Evolutionary conservation across 2,888 invertebrate species (phyloP), one percentile per base, ranked within the genome.

Genomic region (Portevinia maculata): DNA sequence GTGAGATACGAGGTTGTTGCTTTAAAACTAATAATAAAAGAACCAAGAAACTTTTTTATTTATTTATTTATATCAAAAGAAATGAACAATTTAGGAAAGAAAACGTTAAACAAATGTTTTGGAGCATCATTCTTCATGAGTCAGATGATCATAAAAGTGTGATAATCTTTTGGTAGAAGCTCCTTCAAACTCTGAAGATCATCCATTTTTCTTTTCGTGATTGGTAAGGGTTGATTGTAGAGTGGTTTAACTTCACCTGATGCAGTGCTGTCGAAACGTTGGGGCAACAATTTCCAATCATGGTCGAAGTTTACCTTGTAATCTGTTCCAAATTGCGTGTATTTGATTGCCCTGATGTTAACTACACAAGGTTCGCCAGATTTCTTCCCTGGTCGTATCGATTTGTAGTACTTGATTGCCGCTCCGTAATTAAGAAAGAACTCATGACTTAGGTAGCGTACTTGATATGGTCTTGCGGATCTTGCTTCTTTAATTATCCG

Each of bases 361-460:
- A 57, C 37, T n/a, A 55, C 55, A 55, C 55, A 57, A 39, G 28
- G 57, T 41, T 41, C 57, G 32, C 57, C 57, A 55, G 55, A 19
- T 55, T 55, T 37, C 37, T 55, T 39, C 55, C 55, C 52, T 37
- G 55, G 55, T 34, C 55, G 37, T 37, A 55, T 55, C 21, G 52
- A 34, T 53, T 53, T 53, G 11, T 17, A 53, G 19, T 53, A 53
- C 17, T 53, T 53, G 8, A 52, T 34, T 37, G 37, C 21, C 17
- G 11, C 21, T 21, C 55, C 37, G 21, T n/a, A n/a, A n/a, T n/a
- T n/a, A n/a, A n/a, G n/a, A n/a, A 55, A 55, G 55, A 55, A 55
- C 34, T 55, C 55, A 37, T 55, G 37, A 21, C 55, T 55, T 37
- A 55, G 37, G 55, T 55, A 55, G 11, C 55, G 55, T 55, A 55